A percentile compares a stretch with the other conserved stretches of the same genome.
Conservation (phyloP, 2,888 invertebrate genomes). For the Macaria notata region DNA sequence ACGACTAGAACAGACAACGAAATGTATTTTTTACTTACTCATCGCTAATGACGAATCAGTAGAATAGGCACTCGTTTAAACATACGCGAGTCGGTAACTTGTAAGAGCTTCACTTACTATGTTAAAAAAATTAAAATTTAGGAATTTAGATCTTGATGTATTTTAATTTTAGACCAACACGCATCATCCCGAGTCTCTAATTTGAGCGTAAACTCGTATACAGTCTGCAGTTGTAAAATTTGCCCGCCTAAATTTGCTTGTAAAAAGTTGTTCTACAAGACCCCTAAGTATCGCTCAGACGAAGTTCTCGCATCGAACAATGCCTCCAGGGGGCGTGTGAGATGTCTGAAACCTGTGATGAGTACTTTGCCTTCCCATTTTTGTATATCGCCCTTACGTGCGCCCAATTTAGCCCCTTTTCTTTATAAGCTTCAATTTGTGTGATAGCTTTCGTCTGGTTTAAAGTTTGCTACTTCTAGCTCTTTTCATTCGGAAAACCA, state of each 20-base stretch:
- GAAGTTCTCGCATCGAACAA: constrained; percentile 39
- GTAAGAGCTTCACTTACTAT: no score
- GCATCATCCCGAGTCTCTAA: constrained; percentile 12
- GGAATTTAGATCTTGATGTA: no score
- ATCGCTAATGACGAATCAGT: no score
- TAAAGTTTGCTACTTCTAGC: constrained; percentile 1
- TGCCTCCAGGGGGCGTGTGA: constrained; percentile 39
- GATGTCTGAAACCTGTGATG: constrained; percentile 34
- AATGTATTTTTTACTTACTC: no score
- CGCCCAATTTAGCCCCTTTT: constrained; percentile 4
- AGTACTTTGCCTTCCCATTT: constrained; percentile 27
- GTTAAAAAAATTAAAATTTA: no score
- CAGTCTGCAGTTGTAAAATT: constrained; percentile 25
- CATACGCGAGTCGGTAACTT: no score
- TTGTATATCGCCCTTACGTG: constrained; percentile 12
- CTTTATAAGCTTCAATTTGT: constrained; percentile 13
- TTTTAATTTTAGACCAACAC: neutral
- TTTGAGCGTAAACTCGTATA: constrained; percentile 25
- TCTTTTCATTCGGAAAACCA: neutral
- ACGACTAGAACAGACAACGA: no score
- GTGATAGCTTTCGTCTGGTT: constrained; percentile 16
- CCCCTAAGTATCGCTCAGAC: constrained; percentile 43
- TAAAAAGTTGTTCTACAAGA: constrained; percentile 42
- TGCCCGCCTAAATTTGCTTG: constrained; percentile 35
- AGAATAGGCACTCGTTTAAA: no score